Base-by-base conservation (phyloP, 1,140 invertebrate species). In the Agrypnia vestita region DNA sequence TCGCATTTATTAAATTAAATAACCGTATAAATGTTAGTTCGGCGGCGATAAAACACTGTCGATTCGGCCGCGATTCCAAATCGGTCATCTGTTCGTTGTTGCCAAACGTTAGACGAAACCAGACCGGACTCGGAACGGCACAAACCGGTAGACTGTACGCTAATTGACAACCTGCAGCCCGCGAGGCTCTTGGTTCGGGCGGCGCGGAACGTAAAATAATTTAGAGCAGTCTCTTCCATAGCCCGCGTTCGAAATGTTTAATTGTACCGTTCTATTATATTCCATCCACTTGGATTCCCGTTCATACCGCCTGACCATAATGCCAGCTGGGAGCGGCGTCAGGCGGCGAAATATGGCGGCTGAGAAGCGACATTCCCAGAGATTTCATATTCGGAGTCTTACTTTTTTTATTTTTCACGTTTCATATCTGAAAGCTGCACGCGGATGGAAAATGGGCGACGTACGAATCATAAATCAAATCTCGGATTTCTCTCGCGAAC, bases 41-140 rank as follows among this genome's bases (percentile, higher is more conserved):
- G 21, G 10, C 62, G 11, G 62, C 17, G 35, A 47, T 47, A 67
- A 67, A 67, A 67, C 15, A 47, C 62, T 13, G 15, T 43, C 43
- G 17, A 67, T 44, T 67, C 17, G n/a, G 44, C 62, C 35, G 35
- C 13, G 62, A 46, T 44, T 47, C 62, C 1, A 67, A 67, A 67
- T 67, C 62, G 62, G 62, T 11, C 55, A 59, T 67, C 62, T 8
- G 62, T 4, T 67, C 6, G 62, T 4, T 46, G 43, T 67, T 67
- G 25, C 62, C 4, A 67, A 67, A 67, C 35, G n/a, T 19, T 15
- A 43, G 61, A 64, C 35, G 25, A 9, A 64, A 64, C 25, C 7
- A 67, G 44, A 67, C 62, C 62, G 62, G 62, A 67, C 21, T 67
- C 62, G 15, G 13, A 44, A 67, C 62, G 62, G 35, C 62, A 67